A percentile compares a stretch with the other conserved stretches of the same genome.
phyloP scores from a whole-genome alignment of 2,888 invertebrate species.

The Zhuqinia jingwanae region DNA sequence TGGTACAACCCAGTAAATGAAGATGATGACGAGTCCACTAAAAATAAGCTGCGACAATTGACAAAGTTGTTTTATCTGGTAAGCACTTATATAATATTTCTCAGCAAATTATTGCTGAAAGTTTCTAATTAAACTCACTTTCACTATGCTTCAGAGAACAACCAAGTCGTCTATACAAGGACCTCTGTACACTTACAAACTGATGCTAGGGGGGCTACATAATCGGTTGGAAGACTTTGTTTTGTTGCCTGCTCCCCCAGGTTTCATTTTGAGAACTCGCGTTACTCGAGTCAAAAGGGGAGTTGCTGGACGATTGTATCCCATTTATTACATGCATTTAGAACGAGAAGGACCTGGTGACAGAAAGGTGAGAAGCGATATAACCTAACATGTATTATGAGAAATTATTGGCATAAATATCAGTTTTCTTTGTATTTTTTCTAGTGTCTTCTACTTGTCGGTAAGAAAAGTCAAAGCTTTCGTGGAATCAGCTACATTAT shows the following conservation, averaged over 20 bases:
- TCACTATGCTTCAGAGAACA: constrained; percentile 22
- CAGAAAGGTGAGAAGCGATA: constrained; percentile 92
- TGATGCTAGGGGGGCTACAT: constrained; percentile 82
- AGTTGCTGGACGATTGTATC: constrained; percentile 97
- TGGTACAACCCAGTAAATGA: constrained; percentile 47
- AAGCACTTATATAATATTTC: no score
- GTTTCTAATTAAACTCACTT: no score
- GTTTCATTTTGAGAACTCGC: constrained; percentile 95
- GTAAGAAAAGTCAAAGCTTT: constrained; percentile 92
- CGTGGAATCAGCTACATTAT: constrained; percentile 94
- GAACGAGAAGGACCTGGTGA: constrained; percentile 87
- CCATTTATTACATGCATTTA: constrained; percentile 98
- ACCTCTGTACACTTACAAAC: constrained; percentile 55
- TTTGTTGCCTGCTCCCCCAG: constrained; percentile 93
- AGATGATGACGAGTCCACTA: constrained; percentile 1
- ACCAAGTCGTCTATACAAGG: constrained; percentile 31
- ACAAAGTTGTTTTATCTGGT: constrained; percentile 58
- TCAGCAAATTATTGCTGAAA: no score
- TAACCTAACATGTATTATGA: no score
- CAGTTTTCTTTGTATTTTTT: not conserved
- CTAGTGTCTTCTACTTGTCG: constrained; percentile 87
- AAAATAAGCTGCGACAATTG: constrained; percentile 36
- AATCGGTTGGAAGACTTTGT: constrained; percentile 95
- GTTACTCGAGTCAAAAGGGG: constrained; percentile 98
- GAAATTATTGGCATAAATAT: not conserved